These are phyloP conservation scores for Rattus rattus DNA, from an alignment of 2,113 vertebrate species.

Conservation along the genomic window DNA sequence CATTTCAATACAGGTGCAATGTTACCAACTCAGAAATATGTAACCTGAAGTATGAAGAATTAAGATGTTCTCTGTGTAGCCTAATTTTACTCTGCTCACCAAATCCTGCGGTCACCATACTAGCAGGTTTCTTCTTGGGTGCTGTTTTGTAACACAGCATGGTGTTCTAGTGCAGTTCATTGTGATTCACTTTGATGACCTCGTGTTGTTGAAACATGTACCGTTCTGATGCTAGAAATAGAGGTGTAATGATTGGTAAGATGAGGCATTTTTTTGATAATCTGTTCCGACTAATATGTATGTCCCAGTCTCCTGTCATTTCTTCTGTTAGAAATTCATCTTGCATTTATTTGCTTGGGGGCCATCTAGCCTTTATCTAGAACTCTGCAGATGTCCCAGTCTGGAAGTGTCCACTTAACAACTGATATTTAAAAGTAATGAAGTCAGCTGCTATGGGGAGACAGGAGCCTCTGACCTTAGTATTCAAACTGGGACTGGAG, in stretches of 20 bases:
- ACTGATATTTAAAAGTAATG: not conserved
- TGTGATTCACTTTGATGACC: not conserved
- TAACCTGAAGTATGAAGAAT: not conserved
- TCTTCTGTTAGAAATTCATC: not conserved
- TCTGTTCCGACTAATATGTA: not conserved
- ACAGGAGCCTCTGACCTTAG: not conserved
- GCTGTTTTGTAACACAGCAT: not conserved
- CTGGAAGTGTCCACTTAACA: not conserved
- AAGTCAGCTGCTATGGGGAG: not conserved
- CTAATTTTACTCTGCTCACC: not conserved
- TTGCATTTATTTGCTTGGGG: not conserved
- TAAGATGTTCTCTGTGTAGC: not conserved
- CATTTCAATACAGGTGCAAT: not conserved
- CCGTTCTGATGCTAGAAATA: not conserved
- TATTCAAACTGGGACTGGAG: not conserved
- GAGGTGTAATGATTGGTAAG: not conserved
- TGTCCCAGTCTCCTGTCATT: not conserved
- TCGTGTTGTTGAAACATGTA: not conserved
- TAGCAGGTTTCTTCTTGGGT: not conserved
- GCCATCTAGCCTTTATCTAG: not conserved
- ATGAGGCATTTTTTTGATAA: not conserved
- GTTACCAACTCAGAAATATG: constrained; percentile 34
- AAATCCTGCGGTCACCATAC: not conserved
- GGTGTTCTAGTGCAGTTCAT: not conserved
- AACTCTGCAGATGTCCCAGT: not conserved